These are phyloP conservation scores for Holothuria leucospilota DNA, from an alignment of 53 echinoderm and acorn worm species.

Conservation along the genomic window DNA sequence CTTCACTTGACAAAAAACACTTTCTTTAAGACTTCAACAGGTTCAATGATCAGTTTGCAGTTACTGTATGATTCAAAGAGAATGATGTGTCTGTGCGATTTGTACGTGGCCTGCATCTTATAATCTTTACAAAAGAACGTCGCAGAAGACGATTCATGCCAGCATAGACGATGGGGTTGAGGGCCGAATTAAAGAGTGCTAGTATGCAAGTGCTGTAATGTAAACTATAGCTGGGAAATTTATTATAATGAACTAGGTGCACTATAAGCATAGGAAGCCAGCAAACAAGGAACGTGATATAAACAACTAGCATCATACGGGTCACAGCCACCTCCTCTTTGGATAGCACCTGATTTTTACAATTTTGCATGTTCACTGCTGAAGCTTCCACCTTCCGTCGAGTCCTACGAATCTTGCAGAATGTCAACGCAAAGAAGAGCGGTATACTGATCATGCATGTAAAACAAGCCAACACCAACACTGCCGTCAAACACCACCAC, in stretches of 20 bases:
- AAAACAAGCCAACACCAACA: neutral
- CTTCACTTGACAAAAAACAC: no score
- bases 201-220: slow-evolving; percentile 10
- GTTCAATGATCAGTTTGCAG: no score
- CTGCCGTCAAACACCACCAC: slow-evolving; percentile 27
- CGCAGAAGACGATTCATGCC: slow-evolving; percentile 35
- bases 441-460: slow-evolving; percentile 27
- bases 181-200: slow-evolving; percentile 28
- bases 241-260: slow-evolving; percentile 22
- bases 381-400: slow-evolving; percentile 9
- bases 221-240: neutral
- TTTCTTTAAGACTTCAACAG: no score
- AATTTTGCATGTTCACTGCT: neutral
- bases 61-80: neutral
- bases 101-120: slow-evolving; percentile 13
- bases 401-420: slow-evolving; percentile 21
- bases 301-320: slow-evolving; percentile 48
- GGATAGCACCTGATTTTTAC: neutral
- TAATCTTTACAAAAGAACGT: slow-evolving; percentile 15
- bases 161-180: slow-evolving; percentile 45
- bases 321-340: slow-evolving; percentile 34
- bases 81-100: neutral
- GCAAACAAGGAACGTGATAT: slow-evolving; percentile 3
- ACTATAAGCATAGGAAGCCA: slow-evolving; percentile 36
- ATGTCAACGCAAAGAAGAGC: slow-evolving; percentile 32